A percentile compares a stretch with the other conserved stretches of the same genome.
Evolutionary conservation across 2,113 vertebrate genomes (phyloP).

Genomic region (Lonchura striata): DNA sequence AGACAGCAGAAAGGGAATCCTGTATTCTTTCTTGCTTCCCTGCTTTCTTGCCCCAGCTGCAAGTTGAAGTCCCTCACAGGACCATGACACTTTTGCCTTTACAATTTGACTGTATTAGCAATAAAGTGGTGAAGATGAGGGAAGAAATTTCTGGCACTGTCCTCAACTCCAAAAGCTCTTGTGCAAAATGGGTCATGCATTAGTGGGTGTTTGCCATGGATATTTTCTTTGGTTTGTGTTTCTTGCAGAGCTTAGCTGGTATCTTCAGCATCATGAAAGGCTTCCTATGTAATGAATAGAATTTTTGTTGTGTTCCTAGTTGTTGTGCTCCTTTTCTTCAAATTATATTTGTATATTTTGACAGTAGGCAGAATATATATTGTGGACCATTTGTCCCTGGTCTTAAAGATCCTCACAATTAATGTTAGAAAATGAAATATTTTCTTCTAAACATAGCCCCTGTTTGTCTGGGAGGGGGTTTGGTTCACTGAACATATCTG

Average conservation of each 20-base stretch:
- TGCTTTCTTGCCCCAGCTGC: background rate
- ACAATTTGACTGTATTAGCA: background rate
- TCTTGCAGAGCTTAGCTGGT: background rate
- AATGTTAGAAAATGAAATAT: background rate
- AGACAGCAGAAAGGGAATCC: background rate
- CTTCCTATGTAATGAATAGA: accelerated
- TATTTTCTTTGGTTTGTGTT: background rate
- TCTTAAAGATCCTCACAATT: background rate
- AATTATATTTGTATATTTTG: background rate
- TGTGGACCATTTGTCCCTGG: background rate
- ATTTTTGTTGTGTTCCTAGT: background rate
- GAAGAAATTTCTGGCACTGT: background rate
- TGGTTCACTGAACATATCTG: background rate
- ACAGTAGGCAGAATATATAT: background rate
- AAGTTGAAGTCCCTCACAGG: accelerated
- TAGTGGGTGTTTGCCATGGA: background rate
- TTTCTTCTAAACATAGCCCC: background rate
- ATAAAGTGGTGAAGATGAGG: background rate
- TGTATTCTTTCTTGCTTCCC: background rate
- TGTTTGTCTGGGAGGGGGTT: background rate
- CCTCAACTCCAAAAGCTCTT: background rate
- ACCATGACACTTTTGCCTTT: background rate
- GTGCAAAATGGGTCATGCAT: background rate
- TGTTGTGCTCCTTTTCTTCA: background rate
- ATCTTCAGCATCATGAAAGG: background rate